Conservation (phyloP, 2,113 vertebrate genomes). For the Equus quagga region DNA sequence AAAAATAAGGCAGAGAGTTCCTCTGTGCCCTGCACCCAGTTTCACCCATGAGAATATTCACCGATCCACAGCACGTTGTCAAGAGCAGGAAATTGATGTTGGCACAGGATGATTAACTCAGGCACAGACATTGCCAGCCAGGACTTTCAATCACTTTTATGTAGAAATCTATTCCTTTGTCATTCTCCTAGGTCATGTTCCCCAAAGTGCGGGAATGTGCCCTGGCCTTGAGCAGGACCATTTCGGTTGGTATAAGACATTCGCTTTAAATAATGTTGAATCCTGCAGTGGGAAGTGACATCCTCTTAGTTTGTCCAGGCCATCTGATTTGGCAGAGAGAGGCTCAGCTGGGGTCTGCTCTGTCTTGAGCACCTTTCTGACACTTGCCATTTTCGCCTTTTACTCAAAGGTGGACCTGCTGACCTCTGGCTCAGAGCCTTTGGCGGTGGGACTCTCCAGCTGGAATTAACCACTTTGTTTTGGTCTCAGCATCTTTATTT, state of each 20-base stretch:
- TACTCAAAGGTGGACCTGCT: too few species aligned
- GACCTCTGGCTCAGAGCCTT: too few species aligned
- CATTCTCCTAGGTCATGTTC: background rate
- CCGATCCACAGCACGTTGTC: background rate
- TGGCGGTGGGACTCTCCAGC: background rate
- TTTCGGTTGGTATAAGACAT: background rate
- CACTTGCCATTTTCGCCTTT: background rate
- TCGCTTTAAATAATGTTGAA: background rate
- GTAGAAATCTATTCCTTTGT: background rate
- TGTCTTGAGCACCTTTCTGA: too few species aligned
- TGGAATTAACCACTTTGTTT: background rate
- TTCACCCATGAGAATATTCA: background rate
- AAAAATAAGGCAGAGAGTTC: background rate
- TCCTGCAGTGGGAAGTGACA: background rate
- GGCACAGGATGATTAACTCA: background rate
- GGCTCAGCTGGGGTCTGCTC: background rate
- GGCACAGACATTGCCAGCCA: background rate
- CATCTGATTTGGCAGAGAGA: too few species aligned
- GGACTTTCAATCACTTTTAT: background rate
- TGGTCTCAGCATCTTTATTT: background rate
- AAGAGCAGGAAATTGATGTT: background rate
- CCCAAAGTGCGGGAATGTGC: too few species aligned
- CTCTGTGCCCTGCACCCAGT: background rate
- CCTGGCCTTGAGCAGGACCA: background rate
- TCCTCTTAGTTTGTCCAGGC: too few species aligned